Conservation (phyloP, 2,113 vertebrate genomes). For the Chaetura pelagica region DNA sequence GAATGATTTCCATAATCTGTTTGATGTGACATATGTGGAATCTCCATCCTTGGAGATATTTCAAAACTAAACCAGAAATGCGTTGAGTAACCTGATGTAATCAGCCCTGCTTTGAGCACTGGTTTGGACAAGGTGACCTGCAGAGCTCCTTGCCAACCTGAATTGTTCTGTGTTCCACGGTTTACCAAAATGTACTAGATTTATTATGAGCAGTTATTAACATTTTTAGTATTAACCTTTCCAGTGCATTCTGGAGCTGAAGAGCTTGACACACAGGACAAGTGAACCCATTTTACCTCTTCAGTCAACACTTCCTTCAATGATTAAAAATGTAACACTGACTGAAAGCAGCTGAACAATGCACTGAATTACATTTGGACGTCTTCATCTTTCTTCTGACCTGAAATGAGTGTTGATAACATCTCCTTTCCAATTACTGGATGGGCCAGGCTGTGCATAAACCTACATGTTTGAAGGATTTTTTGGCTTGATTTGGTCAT, state of each 20-base stretch:
- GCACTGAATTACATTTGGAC: background rate
- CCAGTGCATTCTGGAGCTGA: background rate
- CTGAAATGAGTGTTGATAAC: background rate
- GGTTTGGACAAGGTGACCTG: background rate
- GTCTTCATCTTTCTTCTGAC: background rate
- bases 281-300: background rate
- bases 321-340: slow-evolving; percentile 27
- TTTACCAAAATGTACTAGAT: background rate
- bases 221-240: background rate
- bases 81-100: background rate
- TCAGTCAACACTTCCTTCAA: background rate
- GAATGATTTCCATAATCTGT: background rate
- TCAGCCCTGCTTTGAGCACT: background rate
- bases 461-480: background rate
- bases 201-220: background rate
- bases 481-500: background rate
- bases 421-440: background rate
- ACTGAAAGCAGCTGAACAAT: background rate
- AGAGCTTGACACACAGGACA: background rate
- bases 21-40: accelerated
- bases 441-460: background rate
- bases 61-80: background rate
- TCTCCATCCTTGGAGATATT: background rate
- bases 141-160: background rate
- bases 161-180: background rate